Evolutionary conservation across 2,113 vertebrate species (phyloP), one percentile per base, ranked within the genome.

Genomic region (Orthonyx spaldingii): DNA sequence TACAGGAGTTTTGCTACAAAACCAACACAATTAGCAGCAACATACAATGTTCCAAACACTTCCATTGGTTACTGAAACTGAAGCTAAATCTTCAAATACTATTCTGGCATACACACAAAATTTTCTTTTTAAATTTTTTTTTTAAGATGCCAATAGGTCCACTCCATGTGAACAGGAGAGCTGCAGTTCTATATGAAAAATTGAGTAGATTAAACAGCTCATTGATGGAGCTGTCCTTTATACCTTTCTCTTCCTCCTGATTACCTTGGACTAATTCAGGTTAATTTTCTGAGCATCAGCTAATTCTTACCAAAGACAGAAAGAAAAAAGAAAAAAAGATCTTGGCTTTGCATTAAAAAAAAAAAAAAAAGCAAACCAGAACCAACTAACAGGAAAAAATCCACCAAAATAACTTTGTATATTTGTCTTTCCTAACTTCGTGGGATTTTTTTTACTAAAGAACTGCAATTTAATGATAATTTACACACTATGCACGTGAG

Each of bases 401-500:
- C 8, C 30, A 24, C 10, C 7, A 23, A 64, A 79, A 20, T 2
- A 14, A 28, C 8, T 42, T 80, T 3, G 9, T 9, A 8, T 42
- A 23, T 55, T 79, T 63, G 11, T 30, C 12, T 55, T 50, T 39
- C 8, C 16, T 68, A 30, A 53, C 4, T 59, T 41, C 1, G 2
- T n/a, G 37, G 0, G 4, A 1, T 9, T 7, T 46, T 85, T 63
- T 49, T 13, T 23, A 37, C 41, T 10, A 4, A 65, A 57, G n/a
- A 81, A 18, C 6, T 33, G 42, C 13, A 57, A 10, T 41, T 59
- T 71, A 82, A 28, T 13, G 10, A 46, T 20, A 61, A 55, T 50
- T 91, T 68, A 39, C 16, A 57, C 7, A 33, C 12, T 3, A 1
- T 3, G 2, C 5, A 7, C 0, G 0, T 9, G 7, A 11, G 23